These are phyloP conservation scores for Pterocles orientalis DNA, from an alignment of 2,113 vertebrate genomes.

Conservation along the genomic window DNA sequence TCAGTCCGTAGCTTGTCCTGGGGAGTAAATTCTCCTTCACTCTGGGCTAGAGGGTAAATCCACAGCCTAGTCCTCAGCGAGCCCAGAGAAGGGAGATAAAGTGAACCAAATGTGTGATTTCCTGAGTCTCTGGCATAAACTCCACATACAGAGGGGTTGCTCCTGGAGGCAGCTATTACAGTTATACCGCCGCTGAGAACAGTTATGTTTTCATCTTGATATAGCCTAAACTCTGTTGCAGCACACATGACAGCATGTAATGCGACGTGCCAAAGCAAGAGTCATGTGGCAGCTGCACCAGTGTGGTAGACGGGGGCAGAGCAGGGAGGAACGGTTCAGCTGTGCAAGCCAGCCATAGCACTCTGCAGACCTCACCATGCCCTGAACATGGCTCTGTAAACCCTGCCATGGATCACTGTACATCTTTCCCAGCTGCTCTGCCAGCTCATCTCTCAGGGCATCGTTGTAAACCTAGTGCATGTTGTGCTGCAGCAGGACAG, in stretches of 20 bases:
- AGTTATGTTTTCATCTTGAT: background rate
- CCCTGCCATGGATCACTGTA: rapidly evolving
- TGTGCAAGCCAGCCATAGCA: rapidly evolving
- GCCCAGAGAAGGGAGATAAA: background rate
- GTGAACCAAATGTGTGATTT: background rate
- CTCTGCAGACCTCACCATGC: background rate
- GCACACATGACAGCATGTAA: background rate
- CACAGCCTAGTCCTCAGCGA: background rate
- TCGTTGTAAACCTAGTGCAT: rapidly evolving
- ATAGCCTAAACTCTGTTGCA: background rate
- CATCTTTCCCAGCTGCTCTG: rapidly evolving
- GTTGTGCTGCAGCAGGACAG: background rate
- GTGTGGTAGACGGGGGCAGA: background rate
- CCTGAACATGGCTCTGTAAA: background rate
- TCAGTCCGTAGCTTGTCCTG: background rate
- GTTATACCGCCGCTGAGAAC: background rate
- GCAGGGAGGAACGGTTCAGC: background rate
- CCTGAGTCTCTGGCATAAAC: background rate
- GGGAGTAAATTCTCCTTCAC: background rate
- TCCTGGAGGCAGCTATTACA: background rate
- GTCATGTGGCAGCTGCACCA: rapidly evolving
- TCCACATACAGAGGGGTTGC: background rate
- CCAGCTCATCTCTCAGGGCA: background rate
- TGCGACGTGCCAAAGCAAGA: rapidly evolving
- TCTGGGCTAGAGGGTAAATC: background rate